Percentiles rank a stretch among this genome's conserved stretches.
These are phyloP conservation scores for Rhagonycha lutea DNA, from an alignment of 2,888 invertebrate species.

Conservation along the genomic window DNA sequence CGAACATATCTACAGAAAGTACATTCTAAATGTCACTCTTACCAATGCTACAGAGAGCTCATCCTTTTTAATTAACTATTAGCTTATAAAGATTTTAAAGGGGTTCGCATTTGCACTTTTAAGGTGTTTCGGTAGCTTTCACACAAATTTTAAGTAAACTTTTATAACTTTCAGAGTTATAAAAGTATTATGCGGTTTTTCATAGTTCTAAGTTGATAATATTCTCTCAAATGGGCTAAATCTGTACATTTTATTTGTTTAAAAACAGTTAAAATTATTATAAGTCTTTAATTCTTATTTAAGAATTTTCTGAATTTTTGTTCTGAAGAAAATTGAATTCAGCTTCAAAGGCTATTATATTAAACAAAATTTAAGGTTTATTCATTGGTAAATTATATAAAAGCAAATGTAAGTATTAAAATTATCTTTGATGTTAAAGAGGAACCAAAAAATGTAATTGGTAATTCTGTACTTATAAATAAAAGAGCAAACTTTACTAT, in stretches of 20 bases:
- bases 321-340: too few relatives aligned
- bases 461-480: too few relatives aligned
- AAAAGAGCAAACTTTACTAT: too few relatives aligned
- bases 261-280: neutral
- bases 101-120: constrained; percentile 8
- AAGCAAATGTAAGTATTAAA: too few relatives aligned
- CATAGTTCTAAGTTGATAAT: neutral
- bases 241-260: neutral
- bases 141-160: neutral
- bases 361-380: too few relatives aligned
- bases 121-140: neutral
- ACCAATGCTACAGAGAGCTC: neutral
- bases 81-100: constrained; percentile 5
- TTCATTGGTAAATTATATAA: too few relatives aligned
- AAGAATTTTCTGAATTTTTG: too few relatives aligned
- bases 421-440: too few relatives aligned
- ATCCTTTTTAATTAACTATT: constrained; percentile 17
- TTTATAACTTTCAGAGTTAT: neutral
- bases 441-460: too few relatives aligned
- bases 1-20: neutral
- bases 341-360: too few relatives aligned
- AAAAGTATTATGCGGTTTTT: neutral
- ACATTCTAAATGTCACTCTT: constrained; percentile 11
- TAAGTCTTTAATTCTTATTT: too few relatives aligned
- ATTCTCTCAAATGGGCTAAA: too few relatives aligned